These are phyloP conservation scores for Eolophus roseicapilla DNA, from an alignment of 2,113 vertebrate genomes.

Conservation along the genomic window DNA sequence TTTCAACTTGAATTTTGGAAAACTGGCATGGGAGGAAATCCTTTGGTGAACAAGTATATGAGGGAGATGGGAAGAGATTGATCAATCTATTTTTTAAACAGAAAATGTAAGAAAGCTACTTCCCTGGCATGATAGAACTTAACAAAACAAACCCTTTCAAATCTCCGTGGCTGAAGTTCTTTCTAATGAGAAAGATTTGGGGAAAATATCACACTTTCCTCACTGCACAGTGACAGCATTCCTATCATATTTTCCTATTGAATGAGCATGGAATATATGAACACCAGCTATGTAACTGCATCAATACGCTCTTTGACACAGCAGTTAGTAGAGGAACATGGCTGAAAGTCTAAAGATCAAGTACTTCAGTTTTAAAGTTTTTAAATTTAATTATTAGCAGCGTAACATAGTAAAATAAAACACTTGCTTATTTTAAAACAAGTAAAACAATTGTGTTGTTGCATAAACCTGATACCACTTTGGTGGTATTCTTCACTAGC, in stretches of 20 bases:
- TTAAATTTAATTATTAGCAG: not conserved
- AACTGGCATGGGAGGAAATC: not conserved
- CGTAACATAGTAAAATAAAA: not conserved
- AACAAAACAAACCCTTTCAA: constrained; percentile 10
- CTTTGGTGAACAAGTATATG: not conserved
- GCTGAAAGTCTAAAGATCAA: constrained; percentile 6
- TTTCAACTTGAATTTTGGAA: constrained; percentile 13
- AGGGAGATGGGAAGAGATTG: not conserved
- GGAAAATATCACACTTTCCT: constrained; percentile 40
- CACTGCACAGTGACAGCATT: constrained; percentile 30
- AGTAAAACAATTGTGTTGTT: not conserved
- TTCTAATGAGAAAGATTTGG: not conserved
- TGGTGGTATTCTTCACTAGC: not conserved
- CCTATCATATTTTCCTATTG: constrained; percentile 48
- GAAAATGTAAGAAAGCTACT: not conserved
- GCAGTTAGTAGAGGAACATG: not conserved
- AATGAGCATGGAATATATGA: constrained; percentile 28
- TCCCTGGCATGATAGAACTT: not conserved
- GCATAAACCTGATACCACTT: not conserved
- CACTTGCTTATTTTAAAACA: not conserved
- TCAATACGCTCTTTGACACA: constrained; percentile 27
- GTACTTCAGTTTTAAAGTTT: not conserved
- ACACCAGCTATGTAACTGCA: constrained; percentile 25
- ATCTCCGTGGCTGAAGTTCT: not conserved
- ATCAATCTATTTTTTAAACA: constrained; percentile 1